These are phyloP conservation scores for Indicator indicator DNA, from an alignment of 2,113 vertebrate genomes.

Conservation along the genomic window DNA sequence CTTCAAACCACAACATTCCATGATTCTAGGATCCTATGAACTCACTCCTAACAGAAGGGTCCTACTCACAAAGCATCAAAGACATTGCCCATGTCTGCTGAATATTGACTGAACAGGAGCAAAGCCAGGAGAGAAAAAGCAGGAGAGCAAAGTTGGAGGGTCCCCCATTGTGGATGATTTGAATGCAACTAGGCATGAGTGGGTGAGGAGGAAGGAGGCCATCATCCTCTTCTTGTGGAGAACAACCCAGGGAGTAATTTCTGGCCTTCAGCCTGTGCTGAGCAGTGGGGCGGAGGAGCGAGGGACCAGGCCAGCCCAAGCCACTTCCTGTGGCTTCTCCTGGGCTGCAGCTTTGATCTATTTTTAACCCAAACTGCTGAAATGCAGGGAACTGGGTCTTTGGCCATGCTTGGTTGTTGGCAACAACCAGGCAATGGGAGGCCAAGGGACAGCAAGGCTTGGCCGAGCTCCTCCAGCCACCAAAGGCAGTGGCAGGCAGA, in stretches of 20 bases:
- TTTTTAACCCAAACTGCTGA: constrained; percentile 11
- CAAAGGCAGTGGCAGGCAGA: background rate
- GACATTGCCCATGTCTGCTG: background rate
- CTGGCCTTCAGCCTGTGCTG: background rate
- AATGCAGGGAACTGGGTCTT: fast-evolving
- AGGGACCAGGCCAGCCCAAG: background rate
- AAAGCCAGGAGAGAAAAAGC: background rate
- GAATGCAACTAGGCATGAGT: fast-evolving
- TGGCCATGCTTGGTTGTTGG: fast-evolving
- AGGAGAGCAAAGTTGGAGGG: background rate
- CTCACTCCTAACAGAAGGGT: background rate
- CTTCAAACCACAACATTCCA: too few relatives aligned
- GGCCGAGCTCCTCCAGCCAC: background rate
- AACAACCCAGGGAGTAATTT: background rate
- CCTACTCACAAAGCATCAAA: fast-evolving
- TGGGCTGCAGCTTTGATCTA: constrained; percentile 12
- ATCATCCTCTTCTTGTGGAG: background rate
- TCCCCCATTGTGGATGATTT: fast-evolving
- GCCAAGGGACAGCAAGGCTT: background rate
- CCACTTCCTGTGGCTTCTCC: constrained; percentile 28
- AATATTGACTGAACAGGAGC: fast-evolving
- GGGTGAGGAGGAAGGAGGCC: background rate
- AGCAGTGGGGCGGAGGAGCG: background rate
- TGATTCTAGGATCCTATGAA: too few relatives aligned
- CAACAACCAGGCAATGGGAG: fast-evolving